Evolutionary conservation across 2,113 vertebrate genomes (phyloP).

Genomic region (Gasterosteus aculeatus): DNA sequence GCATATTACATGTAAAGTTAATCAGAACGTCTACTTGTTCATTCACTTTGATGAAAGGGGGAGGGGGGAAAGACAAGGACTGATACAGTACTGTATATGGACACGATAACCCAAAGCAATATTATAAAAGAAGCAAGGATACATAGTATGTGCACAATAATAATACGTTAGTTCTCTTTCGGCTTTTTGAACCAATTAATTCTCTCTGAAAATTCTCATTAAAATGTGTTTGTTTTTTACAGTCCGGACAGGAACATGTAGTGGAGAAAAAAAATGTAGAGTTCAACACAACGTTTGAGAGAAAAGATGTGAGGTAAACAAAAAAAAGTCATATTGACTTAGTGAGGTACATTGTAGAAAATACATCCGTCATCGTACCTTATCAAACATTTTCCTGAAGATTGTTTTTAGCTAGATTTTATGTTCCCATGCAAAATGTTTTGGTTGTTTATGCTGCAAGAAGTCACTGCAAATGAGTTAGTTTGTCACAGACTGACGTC

Average conservation of each 20-base stretch:
- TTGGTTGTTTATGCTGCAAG: conserved; percentile 7
- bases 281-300: neutral
- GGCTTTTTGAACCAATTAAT: neutral
- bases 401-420: neutral
- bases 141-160: neutral
- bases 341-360: too few relatives aligned
- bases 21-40: conserved; percentile 62
- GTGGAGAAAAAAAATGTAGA: neutral
- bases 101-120: conserved; percentile 18
- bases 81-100: conserved; percentile 30
- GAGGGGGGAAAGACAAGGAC: neutral
- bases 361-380: too few relatives aligned
- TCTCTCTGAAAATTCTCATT: neutral
- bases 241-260: neutral
- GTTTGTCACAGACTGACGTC: neutral
- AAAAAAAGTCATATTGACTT: too few relatives aligned
- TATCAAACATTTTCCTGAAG: too few relatives aligned
- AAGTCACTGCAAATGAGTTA: conserved; percentile 10
- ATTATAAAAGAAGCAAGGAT: neutral
- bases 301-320: too few relatives aligned
- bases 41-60: conserved; percentile 63
- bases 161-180: neutral
- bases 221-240: neutral
- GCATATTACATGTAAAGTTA: conserved; percentile 62
- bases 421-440: neutral